A percentile compares a stretch with the other conserved stretches of the same genome.
Evolutionary conservation across 2,113 vertebrate genomes (phyloP).

Genomic region (Numenius arquata): DNA sequence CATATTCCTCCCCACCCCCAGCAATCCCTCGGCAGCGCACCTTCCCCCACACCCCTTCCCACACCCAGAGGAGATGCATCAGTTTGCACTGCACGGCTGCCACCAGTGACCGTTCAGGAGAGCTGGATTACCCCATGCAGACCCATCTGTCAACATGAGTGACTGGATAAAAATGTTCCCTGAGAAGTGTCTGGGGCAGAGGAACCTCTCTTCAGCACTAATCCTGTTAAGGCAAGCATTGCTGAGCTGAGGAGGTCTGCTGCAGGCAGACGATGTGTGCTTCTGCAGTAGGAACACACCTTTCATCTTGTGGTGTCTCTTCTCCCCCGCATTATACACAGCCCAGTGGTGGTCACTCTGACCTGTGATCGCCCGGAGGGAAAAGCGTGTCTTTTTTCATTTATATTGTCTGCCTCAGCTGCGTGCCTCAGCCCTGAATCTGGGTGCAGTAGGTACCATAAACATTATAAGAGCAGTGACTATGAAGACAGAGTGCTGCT

Average conservation of each 20-base stretch:
- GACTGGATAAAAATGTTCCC: background rate
- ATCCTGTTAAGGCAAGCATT: rapidly evolving
- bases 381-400: background rate
- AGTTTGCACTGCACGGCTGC: background rate
- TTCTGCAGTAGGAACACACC: background rate
- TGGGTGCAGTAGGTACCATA: background rate
- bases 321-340: rapidly evolving
- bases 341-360: background rate
- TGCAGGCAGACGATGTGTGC: background rate
- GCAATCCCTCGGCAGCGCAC: background rate
- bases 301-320: background rate
- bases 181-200: background rate
- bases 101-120: background rate
- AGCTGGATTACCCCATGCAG: background rate
- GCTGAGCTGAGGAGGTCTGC: background rate
- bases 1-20: background rate
- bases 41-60: rapidly evolving
- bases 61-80: background rate
- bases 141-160: background rate
- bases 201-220: background rate
- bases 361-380: background rate
- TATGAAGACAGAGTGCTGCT: constrained; percentile 1
- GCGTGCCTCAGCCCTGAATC: background rate
- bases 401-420: background rate
- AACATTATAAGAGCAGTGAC: background rate